Percentiles rank a stretch among this genome's conserved stretches.
phyloP scores from a whole-genome alignment of 2,797 vertebrate species.

The Geotria australis region DNA sequence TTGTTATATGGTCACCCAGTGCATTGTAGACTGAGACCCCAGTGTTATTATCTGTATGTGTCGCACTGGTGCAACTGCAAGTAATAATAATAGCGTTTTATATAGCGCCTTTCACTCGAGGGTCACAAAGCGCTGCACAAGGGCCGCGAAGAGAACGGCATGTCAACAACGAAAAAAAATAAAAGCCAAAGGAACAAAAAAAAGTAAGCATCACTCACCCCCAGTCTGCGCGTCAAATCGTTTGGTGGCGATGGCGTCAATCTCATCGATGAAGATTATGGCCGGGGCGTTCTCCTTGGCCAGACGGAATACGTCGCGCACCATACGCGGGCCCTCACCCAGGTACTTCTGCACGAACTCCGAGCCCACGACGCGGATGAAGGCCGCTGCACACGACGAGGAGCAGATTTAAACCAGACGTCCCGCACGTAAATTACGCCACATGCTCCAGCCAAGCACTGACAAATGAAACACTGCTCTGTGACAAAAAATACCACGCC shows the following conservation, averaged over 20 bases:
- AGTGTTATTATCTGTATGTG: not conserved
- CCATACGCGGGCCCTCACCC: constrained; percentile 74
- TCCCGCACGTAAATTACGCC: not conserved
- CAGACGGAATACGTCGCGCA: constrained; percentile 66
- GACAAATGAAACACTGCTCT: too few species aligned
- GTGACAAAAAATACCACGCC: too few species aligned
- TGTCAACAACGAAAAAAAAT: too few species aligned
- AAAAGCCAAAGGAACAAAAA: not conserved
- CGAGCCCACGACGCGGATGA: constrained; percentile 71
- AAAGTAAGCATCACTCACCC: constrained; percentile 11
- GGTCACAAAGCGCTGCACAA: too few species aligned
- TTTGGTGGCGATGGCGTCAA: constrained; percentile 78
- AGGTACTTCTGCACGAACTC: constrained; percentile 93
- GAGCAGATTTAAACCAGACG: not conserved
- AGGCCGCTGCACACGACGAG: constrained; percentile 24
- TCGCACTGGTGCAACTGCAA: not conserved
- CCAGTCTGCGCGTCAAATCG: constrained; percentile 77
- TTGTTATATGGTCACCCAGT: too few species aligned
- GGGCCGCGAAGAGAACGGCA: too few species aligned
- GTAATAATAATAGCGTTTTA: too few species aligned
- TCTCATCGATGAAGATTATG: constrained; percentile 92
- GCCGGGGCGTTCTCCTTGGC: constrained; percentile 88
- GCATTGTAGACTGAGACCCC: too few species aligned
- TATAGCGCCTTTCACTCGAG: too few species aligned
- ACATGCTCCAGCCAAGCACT: too few species aligned